phyloP scores from a whole-genome alignment of 1,140 invertebrate genomes.

The Ylistrum balloti region DNA sequence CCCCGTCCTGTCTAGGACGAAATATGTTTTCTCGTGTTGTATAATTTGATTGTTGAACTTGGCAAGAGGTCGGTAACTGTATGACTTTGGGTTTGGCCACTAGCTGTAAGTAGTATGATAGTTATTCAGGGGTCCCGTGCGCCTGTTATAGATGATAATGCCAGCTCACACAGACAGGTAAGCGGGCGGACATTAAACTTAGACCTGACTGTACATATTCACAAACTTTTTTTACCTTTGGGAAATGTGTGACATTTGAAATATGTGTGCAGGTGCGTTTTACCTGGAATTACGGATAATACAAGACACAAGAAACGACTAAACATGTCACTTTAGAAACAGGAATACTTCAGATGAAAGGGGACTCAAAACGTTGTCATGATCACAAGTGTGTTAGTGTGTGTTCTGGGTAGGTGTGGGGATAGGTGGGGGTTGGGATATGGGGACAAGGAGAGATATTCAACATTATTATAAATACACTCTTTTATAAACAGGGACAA shows the following conservation, averaged over 20 bases:
- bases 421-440: background rate
- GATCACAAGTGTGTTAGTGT: too few species aligned
- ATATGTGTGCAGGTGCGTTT: background rate
- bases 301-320: too few species aligned
- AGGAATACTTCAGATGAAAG: too few species aligned
- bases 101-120: background rate
- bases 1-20: background rate
- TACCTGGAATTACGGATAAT: background rate
- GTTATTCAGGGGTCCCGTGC: background rate
- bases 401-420: background rate
- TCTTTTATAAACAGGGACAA: too few species aligned
- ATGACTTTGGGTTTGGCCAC: background rate
- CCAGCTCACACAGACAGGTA: background rate
- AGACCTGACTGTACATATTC: background rate
- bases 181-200: background rate
- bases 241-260: slow-evolving; percentile 27
- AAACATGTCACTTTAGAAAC: too few species aligned
- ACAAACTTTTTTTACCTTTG: background rate
- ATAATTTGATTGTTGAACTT: background rate
- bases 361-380: too few species aligned
- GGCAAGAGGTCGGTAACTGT: background rate
- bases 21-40: background rate
- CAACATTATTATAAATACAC: too few species aligned
- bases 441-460: background rate
- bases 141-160: background rate